phyloP scores from a whole-genome alignment of 2,888 invertebrate species.

The Acrobasis repandana region DNA sequence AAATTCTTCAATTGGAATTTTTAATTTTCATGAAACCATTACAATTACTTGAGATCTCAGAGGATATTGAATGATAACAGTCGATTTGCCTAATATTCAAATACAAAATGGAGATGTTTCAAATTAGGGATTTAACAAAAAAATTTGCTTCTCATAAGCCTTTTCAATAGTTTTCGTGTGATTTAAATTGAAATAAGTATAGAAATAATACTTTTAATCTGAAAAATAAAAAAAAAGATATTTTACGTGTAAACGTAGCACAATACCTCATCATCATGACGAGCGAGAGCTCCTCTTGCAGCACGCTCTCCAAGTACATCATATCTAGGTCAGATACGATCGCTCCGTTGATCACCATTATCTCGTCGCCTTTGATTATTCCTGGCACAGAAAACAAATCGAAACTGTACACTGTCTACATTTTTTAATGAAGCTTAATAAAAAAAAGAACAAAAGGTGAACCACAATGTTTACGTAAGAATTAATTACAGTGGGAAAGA shows the following conservation, averaged over 20 bases:
- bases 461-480: constrained; percentile 11
- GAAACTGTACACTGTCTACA: constrained; percentile 49
- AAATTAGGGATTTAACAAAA: not conserved
- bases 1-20: constrained; percentile 5
- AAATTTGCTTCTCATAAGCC: not conserved
- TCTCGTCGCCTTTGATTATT: constrained; percentile 98
- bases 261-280: constrained; percentile 97
- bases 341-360: constrained; percentile 99
- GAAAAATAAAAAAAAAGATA: not conserved
- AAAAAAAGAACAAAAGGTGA: constrained; percentile 36
- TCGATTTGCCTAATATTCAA: constrained; percentile 5
- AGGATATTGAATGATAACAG: not conserved
- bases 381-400: constrained; percentile 84
- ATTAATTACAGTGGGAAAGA: constrained; percentile 5
- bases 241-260: constrained; percentile 21
- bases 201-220: too few species aligned
- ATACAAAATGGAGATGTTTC: not conserved
- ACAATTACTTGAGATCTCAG: constrained; percentile 5
- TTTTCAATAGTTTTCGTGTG: not conserved
- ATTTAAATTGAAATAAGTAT: too few species aligned
- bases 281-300: constrained; percentile 96
- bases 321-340: constrained; percentile 99
- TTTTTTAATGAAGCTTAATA: constrained; percentile 35
- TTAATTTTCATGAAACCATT: constrained; percentile 6
- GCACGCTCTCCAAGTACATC: constrained; percentile 98